phyloP scores from a whole-genome alignment of 2,888 invertebrate species.

The Eledona agricola region DNA sequence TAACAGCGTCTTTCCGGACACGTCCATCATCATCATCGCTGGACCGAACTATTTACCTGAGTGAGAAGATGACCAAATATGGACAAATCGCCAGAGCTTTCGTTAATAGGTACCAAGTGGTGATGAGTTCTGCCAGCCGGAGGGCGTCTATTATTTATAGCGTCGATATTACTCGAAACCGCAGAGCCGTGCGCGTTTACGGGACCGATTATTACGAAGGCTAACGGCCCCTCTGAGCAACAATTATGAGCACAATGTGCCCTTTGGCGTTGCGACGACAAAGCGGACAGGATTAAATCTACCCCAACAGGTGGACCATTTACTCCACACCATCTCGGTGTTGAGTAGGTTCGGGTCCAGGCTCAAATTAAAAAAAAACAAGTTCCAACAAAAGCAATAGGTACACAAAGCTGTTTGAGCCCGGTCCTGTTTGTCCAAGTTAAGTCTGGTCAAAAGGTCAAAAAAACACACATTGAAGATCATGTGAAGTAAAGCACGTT shows the following conservation, averaged over 20 bases:
- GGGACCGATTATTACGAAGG: constrained; percentile 18
- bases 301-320: no score
- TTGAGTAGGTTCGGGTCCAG: no score
- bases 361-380: no score
- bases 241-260: constrained; percentile 11
- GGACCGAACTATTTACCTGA: constrained; percentile 34
- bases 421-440: no score
- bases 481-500: no score
- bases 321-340: no score
- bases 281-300: no score
- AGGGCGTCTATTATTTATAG: constrained; percentile 42
- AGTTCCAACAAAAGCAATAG: no score
- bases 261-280: no score
- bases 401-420: no score
- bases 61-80: constrained; percentile 41
- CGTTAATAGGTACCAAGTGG: constrained; percentile 46
- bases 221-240: constrained; percentile 19
- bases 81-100: constrained; percentile 44
- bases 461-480: no score
- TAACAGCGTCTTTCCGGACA: constrained; percentile 44
- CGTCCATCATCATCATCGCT: constrained; percentile 36
- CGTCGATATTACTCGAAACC: constrained; percentile 35
- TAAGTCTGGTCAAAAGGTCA: no score
- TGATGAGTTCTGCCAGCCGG: constrained; percentile 48
- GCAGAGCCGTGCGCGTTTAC: constrained; percentile 22